These are phyloP conservation scores for Osmerus mordax DNA, from an alignment of 2,113 vertebrate species.

Conservation along the genomic window DNA sequence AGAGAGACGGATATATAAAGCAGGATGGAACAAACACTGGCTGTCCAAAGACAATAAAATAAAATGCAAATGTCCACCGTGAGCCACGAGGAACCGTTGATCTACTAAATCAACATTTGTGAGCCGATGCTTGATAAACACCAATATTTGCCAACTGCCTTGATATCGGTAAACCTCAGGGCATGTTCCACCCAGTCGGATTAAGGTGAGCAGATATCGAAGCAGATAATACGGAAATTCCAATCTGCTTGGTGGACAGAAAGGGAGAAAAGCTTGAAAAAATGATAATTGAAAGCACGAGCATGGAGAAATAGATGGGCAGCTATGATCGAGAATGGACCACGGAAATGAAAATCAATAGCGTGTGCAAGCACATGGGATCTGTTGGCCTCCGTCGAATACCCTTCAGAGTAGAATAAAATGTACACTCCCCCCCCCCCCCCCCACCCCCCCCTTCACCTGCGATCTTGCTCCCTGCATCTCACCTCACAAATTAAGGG, in stretches of 20 bases:
- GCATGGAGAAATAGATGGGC: background rate
- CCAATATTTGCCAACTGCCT: constrained; percentile 15
- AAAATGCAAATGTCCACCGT: background rate
- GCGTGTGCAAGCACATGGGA: constrained; percentile 24
- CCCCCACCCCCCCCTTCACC: background rate
- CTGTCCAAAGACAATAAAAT: background rate
- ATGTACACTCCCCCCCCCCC: background rate
- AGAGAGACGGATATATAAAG: background rate
- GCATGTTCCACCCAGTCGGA: background rate
- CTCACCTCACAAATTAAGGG: constrained; percentile 11
- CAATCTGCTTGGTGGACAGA: too few species aligned
- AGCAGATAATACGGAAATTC: too few species aligned
- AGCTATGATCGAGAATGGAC: background rate
- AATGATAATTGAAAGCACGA: background rate
- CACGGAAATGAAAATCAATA: constrained; percentile 28
- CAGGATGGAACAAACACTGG: background rate
- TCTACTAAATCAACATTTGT: constrained; percentile 17
- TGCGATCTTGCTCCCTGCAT: background rate
- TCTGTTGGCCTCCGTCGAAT: constrained; percentile 2
- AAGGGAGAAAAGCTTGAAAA: background rate
- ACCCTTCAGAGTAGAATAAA: constrained; percentile 1
- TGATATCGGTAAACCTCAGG: background rate
- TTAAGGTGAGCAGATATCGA: background rate
- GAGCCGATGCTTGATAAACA: constrained; percentile 20
- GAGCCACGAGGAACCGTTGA: constrained; percentile 9